Conservation (phyloP, 2,113 vertebrate genomes). For the Tragelaphus buxtoni region DNA sequence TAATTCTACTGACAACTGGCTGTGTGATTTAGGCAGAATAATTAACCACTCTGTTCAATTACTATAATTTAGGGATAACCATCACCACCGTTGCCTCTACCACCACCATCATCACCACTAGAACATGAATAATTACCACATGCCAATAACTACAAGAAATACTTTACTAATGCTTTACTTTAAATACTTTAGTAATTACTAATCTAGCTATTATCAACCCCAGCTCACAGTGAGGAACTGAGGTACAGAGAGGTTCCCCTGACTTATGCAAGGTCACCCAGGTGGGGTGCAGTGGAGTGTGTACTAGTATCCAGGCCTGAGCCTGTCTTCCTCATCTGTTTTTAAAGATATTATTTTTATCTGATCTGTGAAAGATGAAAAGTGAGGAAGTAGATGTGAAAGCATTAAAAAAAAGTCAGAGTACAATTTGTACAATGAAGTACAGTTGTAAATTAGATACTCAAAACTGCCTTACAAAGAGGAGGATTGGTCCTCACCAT, state of each 20-base stretch:
- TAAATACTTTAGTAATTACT: background rate
- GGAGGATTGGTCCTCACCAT: background rate
- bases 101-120: background rate
- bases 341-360: background rate
- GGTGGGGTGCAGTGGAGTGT: background rate
- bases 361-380: background rate
- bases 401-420: background rate
- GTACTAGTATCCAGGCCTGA: background rate
- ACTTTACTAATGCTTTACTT: too few species aligned
- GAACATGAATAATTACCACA: background rate
- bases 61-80: background rate
- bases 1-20: background rate
- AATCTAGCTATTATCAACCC: background rate
- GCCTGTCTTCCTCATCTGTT: background rate
- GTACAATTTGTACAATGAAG: background rate
- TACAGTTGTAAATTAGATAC: background rate
- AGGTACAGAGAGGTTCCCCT: background rate
- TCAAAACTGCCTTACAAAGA: background rate
- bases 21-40: background rate
- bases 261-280: background rate
- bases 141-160: background rate
- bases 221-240: background rate
- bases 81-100: too few species aligned
- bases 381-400: background rate
- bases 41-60: background rate